phyloP scores from a whole-genome alignment of 2,888 invertebrate genomes.

The Zygothrica quintamaculata region DNA sequence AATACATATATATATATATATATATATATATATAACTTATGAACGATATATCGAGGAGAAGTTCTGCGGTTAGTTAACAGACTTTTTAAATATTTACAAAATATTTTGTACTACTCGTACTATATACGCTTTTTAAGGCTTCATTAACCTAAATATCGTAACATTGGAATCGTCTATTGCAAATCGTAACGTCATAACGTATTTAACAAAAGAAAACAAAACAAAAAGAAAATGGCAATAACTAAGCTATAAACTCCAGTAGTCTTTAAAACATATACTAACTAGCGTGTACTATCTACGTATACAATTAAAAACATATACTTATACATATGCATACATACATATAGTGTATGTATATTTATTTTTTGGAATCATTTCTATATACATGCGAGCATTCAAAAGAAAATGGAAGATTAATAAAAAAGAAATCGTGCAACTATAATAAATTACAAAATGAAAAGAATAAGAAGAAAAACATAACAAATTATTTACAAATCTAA shows the following conservation, averaged over 20 bases:
- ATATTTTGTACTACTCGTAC: conserved; percentile 66
- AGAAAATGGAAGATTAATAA: conserved; percentile 54
- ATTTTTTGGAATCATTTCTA: conserved; percentile 71
- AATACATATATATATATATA: conserved; percentile 40
- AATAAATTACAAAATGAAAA: conserved; percentile 14
- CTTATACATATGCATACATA: conserved; percentile 29
- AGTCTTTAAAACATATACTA: conserved; percentile 48
- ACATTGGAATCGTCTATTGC: conserved; percentile 30
- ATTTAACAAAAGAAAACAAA: conserved; percentile 61
- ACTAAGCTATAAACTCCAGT: conserved; percentile 69
- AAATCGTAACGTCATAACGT: conserved; percentile 42
- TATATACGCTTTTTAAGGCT: conserved; percentile 75
- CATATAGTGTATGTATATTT: conserved; percentile 45
- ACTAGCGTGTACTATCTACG: conserved; percentile 15
- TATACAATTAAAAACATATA: conserved; percentile 29
- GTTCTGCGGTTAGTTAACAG: conserved; percentile 65
- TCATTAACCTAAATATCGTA: conserved; percentile 52
- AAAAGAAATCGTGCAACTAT: conserved; percentile 13
- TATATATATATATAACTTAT: conserved; percentile 39
- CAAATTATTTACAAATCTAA: conserved; percentile 78
- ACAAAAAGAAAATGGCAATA: conserved; percentile 71
- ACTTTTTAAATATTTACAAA: conserved; percentile 78
- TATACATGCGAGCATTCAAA: conserved; percentile 19
- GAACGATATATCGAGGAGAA: conserved; percentile 16
- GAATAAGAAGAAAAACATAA: conserved; percentile 7